phyloP scores from a whole-genome alignment of 2,888 invertebrate species.

The Diaphora mendica region DNA sequence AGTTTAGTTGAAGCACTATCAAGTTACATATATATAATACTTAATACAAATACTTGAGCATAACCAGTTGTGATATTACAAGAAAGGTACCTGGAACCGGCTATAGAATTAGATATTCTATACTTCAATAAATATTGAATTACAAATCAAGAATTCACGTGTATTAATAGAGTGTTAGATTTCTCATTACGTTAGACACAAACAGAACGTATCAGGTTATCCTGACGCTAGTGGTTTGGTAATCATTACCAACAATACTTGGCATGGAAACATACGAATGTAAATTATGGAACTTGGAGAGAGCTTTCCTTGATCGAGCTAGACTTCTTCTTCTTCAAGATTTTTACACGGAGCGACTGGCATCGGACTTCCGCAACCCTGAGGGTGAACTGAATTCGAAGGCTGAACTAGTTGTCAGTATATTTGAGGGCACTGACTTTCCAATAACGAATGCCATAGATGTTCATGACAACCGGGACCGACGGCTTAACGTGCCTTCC shows the following conservation, averaged over 20 bases:
- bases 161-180: not conserved
- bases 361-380: too few relatives aligned
- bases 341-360: too few relatives aligned
- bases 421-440: too few relatives aligned
- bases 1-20: not conserved
- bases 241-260: not conserved
- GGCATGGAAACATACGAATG: slow-evolving; percentile 1
- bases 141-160: not conserved
- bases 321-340: too few relatives aligned
- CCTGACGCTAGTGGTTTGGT: slow-evolving; percentile 4
- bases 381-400: too few relatives aligned
- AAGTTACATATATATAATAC: not conserved
- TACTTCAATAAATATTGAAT: not conserved
- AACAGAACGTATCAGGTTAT: not conserved
- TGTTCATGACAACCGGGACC: too few relatives aligned
- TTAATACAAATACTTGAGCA: not conserved
- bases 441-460: too few relatives aligned
- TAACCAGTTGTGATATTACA: not conserved
- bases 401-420: too few relatives aligned
- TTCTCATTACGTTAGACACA: not conserved
- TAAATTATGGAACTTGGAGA: not conserved
- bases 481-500: too few relatives aligned
- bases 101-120: not conserved
- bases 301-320: not conserved
- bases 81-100: not conserved